A percentile compares a stretch with the other conserved stretches of the same genome.
Conservation (phyloP, 2,113 vertebrate species). For the Chrysochloris asiatica region DNA sequence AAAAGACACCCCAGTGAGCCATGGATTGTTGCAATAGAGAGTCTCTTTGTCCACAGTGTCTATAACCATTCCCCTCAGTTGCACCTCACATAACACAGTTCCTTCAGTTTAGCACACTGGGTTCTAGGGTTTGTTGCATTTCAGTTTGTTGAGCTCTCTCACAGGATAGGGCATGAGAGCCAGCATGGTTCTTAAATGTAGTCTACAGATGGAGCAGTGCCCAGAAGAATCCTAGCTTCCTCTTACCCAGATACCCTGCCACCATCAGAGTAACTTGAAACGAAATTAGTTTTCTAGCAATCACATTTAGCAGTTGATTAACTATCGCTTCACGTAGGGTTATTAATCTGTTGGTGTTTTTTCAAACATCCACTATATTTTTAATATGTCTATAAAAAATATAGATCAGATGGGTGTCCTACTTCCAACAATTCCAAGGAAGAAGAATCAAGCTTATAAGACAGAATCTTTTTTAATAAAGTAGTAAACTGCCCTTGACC, state of each 20-base stretch:
- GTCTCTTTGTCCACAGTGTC: neutral
- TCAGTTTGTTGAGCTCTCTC: neutral
- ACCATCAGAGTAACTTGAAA: conserved; percentile 10
- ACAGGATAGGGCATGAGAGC: neutral
- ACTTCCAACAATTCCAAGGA: neutral
- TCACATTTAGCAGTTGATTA: neutral
- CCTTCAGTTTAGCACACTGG: neutral
- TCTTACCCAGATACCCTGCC: neutral
- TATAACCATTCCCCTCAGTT: neutral
- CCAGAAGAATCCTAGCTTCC: neutral
- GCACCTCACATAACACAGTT: neutral
- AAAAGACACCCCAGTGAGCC: neutral
- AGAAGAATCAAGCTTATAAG: conserved; percentile 28
- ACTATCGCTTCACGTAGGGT: neutral
- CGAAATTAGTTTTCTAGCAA: neutral
- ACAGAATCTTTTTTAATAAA: conserved; percentile 11
- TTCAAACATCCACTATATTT: neutral
- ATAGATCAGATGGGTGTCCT: neutral
- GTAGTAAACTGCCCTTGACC: neutral
- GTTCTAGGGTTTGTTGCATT: neutral
- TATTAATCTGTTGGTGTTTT: conserved; percentile 26
- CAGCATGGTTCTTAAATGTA: neutral
- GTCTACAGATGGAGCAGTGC: neutral
- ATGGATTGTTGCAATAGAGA: neutral
- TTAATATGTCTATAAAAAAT: neutral